These are phyloP conservation scores for Stomatorhinus walkeri DNA, from an alignment of 2,797 vertebrate species.

Conservation along the genomic window DNA sequence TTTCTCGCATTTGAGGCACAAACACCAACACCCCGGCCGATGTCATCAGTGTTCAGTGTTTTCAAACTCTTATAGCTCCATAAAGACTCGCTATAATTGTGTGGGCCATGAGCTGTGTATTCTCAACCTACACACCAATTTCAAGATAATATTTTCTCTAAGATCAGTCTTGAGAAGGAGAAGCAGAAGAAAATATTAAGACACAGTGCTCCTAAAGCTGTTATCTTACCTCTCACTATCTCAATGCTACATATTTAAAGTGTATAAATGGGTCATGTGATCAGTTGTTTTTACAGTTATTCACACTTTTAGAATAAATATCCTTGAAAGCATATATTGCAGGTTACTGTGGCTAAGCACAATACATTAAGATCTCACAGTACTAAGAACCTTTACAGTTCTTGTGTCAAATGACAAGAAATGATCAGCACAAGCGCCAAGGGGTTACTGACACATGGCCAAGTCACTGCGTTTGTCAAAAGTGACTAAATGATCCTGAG, in stretches of 20 bases:
- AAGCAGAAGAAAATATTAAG: not conserved
- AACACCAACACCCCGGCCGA: not conserved
- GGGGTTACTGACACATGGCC: constrained; percentile 53
- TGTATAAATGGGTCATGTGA: not conserved
- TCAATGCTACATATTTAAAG: not conserved
- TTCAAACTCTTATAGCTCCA: not conserved
- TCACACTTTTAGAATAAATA: not conserved
- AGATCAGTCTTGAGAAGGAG: not conserved
- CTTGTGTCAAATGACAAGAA: constrained; percentile 24
- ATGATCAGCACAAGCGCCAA: constrained; percentile 54
- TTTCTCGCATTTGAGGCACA: not conserved
- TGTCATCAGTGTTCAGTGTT: not conserved
- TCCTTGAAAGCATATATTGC: not conserved
- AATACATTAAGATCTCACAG: constrained; percentile 32
- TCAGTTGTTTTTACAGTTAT: not conserved
- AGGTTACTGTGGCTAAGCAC: not conserved
- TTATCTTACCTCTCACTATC: not conserved
- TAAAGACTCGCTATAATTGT: not conserved
- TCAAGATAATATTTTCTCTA: not conserved
- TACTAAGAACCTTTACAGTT: constrained; percentile 43
- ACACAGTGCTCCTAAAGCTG: not conserved
- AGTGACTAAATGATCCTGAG: constrained; percentile 51
- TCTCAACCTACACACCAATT: not conserved
- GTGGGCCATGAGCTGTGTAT: not conserved
- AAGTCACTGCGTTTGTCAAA: constrained; percentile 54